phyloP scores from a whole-genome alignment of 2,888 invertebrate genomes.

The Ametastegia equiseti region DNA sequence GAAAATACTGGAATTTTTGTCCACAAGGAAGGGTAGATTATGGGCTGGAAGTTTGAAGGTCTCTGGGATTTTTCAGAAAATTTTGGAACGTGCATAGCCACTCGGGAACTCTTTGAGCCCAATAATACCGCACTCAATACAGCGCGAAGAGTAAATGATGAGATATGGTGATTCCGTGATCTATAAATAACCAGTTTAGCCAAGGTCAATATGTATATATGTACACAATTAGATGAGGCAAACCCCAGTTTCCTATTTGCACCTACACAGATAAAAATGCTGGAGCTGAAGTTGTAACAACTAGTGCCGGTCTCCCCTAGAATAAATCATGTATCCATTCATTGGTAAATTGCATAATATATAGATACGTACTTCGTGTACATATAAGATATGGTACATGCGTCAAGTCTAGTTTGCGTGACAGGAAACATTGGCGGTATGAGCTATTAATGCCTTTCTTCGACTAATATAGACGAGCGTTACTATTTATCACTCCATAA shows the following conservation, averaged over 20 bases:
- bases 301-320: neutral
- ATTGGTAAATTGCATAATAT: too few species aligned
- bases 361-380: too few species aligned
- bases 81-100: neutral
- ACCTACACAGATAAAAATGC: neutral
- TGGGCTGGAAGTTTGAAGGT: neutral
- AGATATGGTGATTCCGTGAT: slow-evolving; percentile 4
- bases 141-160: neutral
- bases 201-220: neutral
- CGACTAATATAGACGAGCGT: too few species aligned
- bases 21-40: neutral
- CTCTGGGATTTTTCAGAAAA: neutral
- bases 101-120: neutral
- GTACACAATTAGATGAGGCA: neutral
- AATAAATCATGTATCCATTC: neutral
- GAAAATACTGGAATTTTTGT: too few species aligned
- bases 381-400: too few species aligned
- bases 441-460: too few species aligned
- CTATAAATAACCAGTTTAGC: neutral
- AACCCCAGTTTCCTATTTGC: neutral
- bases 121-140: neutral
- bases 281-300: neutral
- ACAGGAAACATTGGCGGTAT: too few species aligned
- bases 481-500: too few species aligned
- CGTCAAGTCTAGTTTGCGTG: too few species aligned